Evolutionary conservation across 2,113 vertebrate species (phyloP).

Genomic region (Pan troglodytes): NHGRI_mPanTro3-v2.1_pri NC_086015.1:134224501-134225000

Average conservation of each 20-base stretch:
- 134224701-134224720: neutral
- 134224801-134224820: neutral
- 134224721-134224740: neutral
- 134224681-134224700: neutral
- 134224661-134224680: neutral
- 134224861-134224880: neutral
- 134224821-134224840: neutral
- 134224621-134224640: neutral
- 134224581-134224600: neutral
- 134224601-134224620: neutral
- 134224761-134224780: neutral
- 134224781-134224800: neutral
- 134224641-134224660: neutral
- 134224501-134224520: neutral
- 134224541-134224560: neutral
- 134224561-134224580: neutral
- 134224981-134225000: neutral
- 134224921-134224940: neutral
- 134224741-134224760: neutral
- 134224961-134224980: neutral
- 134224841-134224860: neutral
- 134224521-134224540: neutral
- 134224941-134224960: neutral
- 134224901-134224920: neutral
- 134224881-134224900: neutral